phyloP scores from a whole-genome alignment of 2,113 vertebrate species.

The Taurulus bubalis region DNA sequence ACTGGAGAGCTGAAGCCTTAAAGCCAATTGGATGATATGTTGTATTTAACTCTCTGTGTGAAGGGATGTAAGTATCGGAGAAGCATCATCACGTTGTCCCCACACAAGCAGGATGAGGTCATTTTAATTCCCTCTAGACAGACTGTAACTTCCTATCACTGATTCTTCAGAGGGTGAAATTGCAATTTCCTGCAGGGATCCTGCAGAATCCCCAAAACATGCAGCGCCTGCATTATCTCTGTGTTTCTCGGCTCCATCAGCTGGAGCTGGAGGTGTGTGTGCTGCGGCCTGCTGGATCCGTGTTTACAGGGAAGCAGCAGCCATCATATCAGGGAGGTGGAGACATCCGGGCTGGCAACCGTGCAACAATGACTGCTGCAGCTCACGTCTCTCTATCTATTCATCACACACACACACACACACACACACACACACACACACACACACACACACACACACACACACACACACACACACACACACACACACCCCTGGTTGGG shows the following conservation, averaged over 20 bases:
- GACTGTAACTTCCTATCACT: not conserved
- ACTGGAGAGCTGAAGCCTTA: not conserved
- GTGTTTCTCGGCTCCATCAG: not conserved
- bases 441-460: not conserved
- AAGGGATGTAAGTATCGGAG: not conserved
- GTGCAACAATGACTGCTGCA: slow-evolving; percentile 16
- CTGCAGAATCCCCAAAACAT: not conserved
- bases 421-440: not conserved
- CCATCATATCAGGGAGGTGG: slow-evolving; percentile 3
- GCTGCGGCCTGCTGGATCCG: not conserved
- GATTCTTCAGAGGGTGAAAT: not conserved
- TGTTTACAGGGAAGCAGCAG: slow-evolving; percentile 7
- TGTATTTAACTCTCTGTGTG: not conserved
- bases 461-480: not conserved
- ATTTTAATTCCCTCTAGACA: not conserved
- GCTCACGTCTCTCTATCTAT: not conserved
- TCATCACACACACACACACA: not conserved
- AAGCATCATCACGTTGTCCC: not conserved
- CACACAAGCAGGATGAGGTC: slow-evolving; percentile 5
- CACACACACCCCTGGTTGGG: not conserved
- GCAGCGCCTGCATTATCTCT: not conserved
- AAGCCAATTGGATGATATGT: not conserved
- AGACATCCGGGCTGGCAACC: slow-evolving; percentile 38
- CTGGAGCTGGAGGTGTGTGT: not conserved
- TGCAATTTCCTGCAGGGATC: not conserved